Evolutionary conservation across 2,888 invertebrate species (phyloP).

Genomic region (Drosophila planitibia): DNA sequence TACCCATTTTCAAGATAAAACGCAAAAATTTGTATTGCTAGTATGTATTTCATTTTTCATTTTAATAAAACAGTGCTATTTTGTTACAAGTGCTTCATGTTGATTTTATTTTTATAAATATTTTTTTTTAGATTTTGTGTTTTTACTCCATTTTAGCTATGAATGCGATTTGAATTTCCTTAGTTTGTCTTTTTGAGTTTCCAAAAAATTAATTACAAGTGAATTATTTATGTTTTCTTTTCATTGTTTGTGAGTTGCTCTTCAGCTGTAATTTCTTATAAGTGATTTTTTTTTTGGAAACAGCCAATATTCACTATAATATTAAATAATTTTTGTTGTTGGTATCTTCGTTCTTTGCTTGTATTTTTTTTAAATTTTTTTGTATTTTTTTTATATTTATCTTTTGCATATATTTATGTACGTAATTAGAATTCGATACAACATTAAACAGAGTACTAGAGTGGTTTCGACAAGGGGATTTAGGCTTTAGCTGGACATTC

Average conservation of each 20-base stretch:
- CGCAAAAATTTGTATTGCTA: slow-evolving; percentile 62
- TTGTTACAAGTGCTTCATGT: slow-evolving; percentile 79
- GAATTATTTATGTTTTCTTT: slow-evolving; percentile 31
- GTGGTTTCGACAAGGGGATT: slow-evolving; percentile 39
- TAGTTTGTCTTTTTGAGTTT: slow-evolving; percentile 54
- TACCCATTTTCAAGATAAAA: slow-evolving; percentile 35
- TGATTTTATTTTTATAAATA: slow-evolving; percentile 37
- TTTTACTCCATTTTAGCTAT: slow-evolving; percentile 46
- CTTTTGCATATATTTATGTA: slow-evolving; percentile 54
- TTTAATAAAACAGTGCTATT: slow-evolving; percentile 81
- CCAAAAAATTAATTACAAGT: slow-evolving; percentile 51
- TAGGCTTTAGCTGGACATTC: slow-evolving; percentile 53
- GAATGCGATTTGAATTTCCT: slow-evolving; percentile 39
- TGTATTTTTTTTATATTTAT: slow-evolving; percentile 3
- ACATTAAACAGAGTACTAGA: slow-evolving; percentile 73
- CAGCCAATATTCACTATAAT: slow-evolving; percentile 59
- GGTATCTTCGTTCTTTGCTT: slow-evolving; percentile 1
- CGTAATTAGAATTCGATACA: slow-evolving; percentile 65
- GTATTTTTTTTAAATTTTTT: slow-evolving; percentile 16
- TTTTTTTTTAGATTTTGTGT: slow-evolving; percentile 20
- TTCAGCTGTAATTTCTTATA: slow-evolving; percentile 39
- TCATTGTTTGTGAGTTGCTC: slow-evolving; percentile 12
- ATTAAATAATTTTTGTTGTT: slow-evolving; percentile 46
- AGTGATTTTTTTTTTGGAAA: slow-evolving; percentile 44
- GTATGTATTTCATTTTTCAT: slow-evolving; percentile 69